phyloP scores from a whole-genome alignment of 2,888 invertebrate species.

The Cheilosia vernalis region DNA sequence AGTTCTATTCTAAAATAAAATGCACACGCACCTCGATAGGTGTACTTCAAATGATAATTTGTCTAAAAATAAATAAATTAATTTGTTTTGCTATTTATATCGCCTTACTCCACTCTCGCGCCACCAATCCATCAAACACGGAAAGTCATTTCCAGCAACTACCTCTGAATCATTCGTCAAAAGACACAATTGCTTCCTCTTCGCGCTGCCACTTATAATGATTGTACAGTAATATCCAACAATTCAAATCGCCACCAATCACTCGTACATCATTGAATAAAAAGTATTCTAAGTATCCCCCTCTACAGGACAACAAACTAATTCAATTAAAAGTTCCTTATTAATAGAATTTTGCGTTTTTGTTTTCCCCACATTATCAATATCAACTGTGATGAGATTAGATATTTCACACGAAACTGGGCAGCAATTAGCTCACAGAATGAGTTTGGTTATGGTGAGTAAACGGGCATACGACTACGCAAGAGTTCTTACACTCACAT shows the following conservation, averaged over 20 bases:
- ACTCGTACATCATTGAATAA: too few species aligned
- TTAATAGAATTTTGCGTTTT: constrained; percentile 33
- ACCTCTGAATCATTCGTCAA: constrained; percentile 18
- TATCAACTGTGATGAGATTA: constrained; percentile 23
- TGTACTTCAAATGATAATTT: not conserved
- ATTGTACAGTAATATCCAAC: constrained; percentile 10
- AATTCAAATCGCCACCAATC: not conserved
- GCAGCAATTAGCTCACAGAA: not conserved
- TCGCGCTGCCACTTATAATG: constrained; percentile 8
- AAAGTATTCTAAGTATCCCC: too few species aligned
- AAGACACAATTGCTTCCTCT: constrained; percentile 1
- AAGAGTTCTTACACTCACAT: constrained; percentile 9
- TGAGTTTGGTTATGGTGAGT: constrained; percentile 9
- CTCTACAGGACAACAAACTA: constrained; percentile 1
- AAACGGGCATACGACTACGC: not conserved
- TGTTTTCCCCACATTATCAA: constrained; percentile 23
- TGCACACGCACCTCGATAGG: not conserved
- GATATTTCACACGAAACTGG: constrained; percentile 34
- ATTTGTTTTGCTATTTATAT: not conserved
- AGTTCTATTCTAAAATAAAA: not conserved
- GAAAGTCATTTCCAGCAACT: not conserved
- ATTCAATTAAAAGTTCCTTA: constrained; percentile 49
- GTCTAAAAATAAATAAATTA: constrained; percentile 15
- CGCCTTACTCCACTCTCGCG: not conserved
- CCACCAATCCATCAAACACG: not conserved